phyloP scores from a whole-genome alignment of 2,888 invertebrate species.

The Xanthorhoe spadicearia region DNA sequence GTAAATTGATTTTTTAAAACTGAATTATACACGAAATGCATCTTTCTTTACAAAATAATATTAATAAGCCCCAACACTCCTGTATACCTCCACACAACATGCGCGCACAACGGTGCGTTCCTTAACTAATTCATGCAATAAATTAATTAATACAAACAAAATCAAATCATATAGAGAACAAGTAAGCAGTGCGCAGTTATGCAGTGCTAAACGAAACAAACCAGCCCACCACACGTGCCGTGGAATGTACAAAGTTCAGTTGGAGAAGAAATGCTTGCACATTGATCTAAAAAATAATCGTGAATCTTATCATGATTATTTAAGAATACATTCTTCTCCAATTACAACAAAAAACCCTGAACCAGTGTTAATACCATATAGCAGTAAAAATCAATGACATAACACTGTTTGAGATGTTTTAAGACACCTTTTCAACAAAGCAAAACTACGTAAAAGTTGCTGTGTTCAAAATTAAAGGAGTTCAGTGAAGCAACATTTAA shows the following conservation, averaged over 20 bases:
- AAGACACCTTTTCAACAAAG: not conserved
- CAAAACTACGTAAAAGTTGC: constrained; percentile 1
- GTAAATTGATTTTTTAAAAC: constrained; percentile 23
- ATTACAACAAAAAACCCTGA: constrained; percentile 13
- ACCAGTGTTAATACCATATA: constrained; percentile 3
- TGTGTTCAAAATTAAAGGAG: not conserved
- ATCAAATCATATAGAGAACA: constrained; percentile 54
- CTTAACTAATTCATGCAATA: constrained; percentile 70
- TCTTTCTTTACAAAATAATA: constrained; percentile 4
- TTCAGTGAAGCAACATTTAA: not conserved
- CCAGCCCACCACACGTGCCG: constrained; percentile 3
- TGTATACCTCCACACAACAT: constrained; percentile 45
- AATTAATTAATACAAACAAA: constrained; percentile 71
- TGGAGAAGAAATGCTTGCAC: constrained; percentile 19
- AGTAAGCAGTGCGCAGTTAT: constrained; percentile 40
- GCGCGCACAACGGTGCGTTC: constrained; percentile 51
- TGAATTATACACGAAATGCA: constrained; percentile 29
- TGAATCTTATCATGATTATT: not conserved
- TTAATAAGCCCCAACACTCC: constrained; percentile 53
- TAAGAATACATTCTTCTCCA: constrained; percentile 19
- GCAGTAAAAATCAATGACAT: constrained; percentile 14
- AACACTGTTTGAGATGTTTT: constrained; percentile 7
- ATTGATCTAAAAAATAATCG: constrained; percentile 8
- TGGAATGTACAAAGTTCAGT: constrained; percentile 9
- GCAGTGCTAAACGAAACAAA: constrained; percentile 32